Percentiles rank a stretch among this genome's conserved stretches.
These are phyloP conservation scores for Nycticryphes semicollaris DNA, from an alignment of 2,113 vertebrate species.

Conservation along the genomic window DNA sequence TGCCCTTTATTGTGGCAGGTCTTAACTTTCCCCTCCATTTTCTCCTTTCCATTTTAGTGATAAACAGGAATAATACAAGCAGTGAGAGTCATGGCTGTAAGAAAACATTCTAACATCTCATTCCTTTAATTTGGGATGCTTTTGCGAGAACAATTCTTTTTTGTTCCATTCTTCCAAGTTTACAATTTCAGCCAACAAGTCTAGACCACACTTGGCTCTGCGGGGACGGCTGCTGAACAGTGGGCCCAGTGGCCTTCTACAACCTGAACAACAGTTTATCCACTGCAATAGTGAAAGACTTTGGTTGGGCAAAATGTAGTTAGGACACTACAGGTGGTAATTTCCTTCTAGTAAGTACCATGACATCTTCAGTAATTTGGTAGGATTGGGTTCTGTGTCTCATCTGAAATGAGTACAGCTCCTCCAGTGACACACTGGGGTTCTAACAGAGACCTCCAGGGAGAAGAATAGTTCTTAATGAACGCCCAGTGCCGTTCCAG, in stretches of 20 bases:
- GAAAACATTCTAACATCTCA: not conserved
- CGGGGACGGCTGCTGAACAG: not conserved
- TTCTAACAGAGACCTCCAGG: not conserved
- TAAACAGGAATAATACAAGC: not conserved
- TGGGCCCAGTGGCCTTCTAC: not conserved
- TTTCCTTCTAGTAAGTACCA: not conserved
- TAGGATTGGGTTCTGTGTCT: not conserved
- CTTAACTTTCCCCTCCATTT: not conserved
- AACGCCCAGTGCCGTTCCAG: not conserved
- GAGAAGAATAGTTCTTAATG: not conserved
- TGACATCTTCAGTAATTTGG: not conserved
- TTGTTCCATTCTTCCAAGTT: not conserved
- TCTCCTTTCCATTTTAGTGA: not conserved
- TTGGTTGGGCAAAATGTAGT: not conserved
- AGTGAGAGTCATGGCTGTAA: not conserved
- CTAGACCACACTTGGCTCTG: not conserved
- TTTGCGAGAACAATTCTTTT: not conserved
- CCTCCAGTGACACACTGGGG: not conserved
- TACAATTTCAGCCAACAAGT: not conserved
- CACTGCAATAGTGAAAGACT: not conserved
- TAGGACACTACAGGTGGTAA: not conserved
- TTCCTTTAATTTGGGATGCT: not conserved
- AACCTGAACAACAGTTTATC: not conserved
- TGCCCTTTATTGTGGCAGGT: not conserved
- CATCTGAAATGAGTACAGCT: not conserved